These are phyloP conservation scores for Helogale parvula DNA, from an alignment of 2,113 vertebrate genomes.

Conservation along the genomic window DNA sequence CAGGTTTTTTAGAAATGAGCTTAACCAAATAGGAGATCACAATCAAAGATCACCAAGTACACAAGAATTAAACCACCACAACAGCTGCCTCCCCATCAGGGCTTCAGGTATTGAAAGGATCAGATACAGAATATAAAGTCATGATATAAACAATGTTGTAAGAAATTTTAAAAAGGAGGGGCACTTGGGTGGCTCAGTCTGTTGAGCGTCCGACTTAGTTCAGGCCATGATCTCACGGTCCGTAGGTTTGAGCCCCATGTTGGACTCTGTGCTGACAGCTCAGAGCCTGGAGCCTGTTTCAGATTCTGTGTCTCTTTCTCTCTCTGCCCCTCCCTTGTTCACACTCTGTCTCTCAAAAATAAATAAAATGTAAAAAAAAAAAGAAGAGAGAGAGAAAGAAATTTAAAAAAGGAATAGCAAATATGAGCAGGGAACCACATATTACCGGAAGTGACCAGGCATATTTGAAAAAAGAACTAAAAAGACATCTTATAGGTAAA, in stretches of 20 bases:
- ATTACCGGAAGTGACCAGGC: not conserved
- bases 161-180: not conserved
- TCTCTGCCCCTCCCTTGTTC: no score
- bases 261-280: no score
- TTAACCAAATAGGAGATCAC: not conserved
- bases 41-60: not conserved
- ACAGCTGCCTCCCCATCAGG: not conserved
- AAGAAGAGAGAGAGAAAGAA: not conserved
- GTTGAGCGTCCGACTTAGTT: no score
- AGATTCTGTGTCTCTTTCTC: no score
- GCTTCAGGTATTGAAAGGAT: not conserved
- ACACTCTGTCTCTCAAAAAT: no score
- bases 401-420: not conserved
- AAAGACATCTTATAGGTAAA: not conserved
- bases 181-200: no score
- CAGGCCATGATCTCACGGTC: no score
- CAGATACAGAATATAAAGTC: not conserved
- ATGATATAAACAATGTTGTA: not conserved
- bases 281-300: no score
- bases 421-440: not conserved
- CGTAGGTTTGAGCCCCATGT: no score
- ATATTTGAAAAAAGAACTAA: conserved; percentile 2
- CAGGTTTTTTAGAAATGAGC: conserved; percentile 17
- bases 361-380: no score
- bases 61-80: not conserved